phyloP scores from a whole-genome alignment of 2,797 vertebrate genomes.

The Saxicola maurus region DNA sequence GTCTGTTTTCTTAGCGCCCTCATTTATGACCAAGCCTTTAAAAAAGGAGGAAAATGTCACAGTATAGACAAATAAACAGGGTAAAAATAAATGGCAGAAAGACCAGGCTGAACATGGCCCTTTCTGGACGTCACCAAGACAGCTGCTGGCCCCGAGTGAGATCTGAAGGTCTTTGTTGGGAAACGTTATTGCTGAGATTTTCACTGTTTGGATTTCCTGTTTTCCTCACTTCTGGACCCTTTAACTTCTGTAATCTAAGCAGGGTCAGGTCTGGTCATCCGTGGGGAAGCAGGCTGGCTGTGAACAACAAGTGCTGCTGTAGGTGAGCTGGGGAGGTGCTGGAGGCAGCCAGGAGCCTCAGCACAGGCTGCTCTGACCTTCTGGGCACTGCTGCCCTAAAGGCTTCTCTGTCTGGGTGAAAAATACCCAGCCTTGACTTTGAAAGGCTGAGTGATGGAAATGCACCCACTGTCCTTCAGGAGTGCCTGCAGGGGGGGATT shows the following conservation, averaged over 20 bases:
- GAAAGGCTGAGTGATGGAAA: background rate
- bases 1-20: background rate
- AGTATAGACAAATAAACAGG: constrained; percentile 49
- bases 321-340: background rate
- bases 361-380: constrained; percentile 1
- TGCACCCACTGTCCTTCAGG: background rate
- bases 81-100: constrained; percentile 40
- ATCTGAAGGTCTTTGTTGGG: constrained; percentile 57
- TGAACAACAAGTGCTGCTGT: constrained; percentile 17
- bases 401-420: background rate
- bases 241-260: constrained; percentile 50
- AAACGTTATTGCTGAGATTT: constrained; percentile 62
- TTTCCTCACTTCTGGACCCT: constrained; percentile 52
- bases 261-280: constrained; percentile 51
- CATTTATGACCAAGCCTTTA: constrained; percentile 45
- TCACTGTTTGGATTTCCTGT: constrained; percentile 60
- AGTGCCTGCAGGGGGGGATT: background rate
- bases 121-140: constrained; percentile 22
- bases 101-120: background rate
- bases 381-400: background rate
- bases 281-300: constrained; percentile 37
- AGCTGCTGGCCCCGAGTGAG: constrained; percentile 30
- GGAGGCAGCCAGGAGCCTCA: constrained; percentile 1
- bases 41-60: constrained; percentile 37
- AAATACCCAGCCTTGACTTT: background rate